A percentile compares a stretch with the other conserved stretches of the same genome.
These are phyloP conservation scores for Podotricha telesiphe DNA, from an alignment of 2,888 invertebrate species.

Conservation along the genomic window DNA sequence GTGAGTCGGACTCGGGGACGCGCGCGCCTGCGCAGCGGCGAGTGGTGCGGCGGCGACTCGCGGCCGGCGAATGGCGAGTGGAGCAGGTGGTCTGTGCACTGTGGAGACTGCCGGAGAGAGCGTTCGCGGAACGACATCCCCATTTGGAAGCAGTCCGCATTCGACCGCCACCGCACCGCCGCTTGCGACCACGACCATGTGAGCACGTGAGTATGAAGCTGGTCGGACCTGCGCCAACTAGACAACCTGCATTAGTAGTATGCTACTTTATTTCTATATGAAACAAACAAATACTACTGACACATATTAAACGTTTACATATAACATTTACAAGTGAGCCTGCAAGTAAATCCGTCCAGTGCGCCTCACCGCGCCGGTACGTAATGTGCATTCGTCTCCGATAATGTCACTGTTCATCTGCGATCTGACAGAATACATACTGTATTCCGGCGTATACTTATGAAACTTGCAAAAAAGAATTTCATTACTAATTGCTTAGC, in stretches of 20 bases:
- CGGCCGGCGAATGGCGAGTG: constrained; percentile 15
- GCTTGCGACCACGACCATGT: constrained; percentile 4
- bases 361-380: not conserved
- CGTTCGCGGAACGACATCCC: constrained; percentile 40
- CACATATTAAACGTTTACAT: too few species aligned
- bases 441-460: too few species aligned
- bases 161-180: not conserved
- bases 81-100: not conserved
- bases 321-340: too few species aligned
- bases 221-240: not conserved
- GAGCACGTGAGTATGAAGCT: not conserved
- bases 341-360: not conserved
- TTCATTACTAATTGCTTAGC: too few species aligned
- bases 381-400: too few species aligned
- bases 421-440: too few species aligned
- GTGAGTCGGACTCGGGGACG: constrained; percentile 5
- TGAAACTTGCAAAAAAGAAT: too few species aligned
- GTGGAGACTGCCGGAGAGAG: constrained; percentile 35
- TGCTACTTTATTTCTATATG: not conserved
- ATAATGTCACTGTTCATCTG: too few species aligned
- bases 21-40: constrained; percentile 23
- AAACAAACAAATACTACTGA: not conserved
- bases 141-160: constrained; percentile 40
- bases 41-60: constrained; percentile 12
- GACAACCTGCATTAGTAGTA: not conserved